Percentiles rank a stretch among this genome's conserved stretches.
Conservation (phyloP, 2,888 invertebrate species). For the Pimpla rufipes region DNA sequence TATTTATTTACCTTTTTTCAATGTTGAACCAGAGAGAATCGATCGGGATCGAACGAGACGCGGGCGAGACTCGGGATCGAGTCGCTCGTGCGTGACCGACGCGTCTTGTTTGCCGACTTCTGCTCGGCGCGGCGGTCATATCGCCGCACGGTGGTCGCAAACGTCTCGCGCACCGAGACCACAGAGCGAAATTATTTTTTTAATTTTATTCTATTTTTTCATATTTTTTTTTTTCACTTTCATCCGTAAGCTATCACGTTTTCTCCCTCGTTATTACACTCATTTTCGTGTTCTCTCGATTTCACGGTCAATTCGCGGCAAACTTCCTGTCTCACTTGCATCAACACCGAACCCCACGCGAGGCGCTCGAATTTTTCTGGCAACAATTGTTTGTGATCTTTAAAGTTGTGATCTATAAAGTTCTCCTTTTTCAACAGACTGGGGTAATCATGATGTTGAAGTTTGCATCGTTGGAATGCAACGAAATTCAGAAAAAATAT, state of each 20-base stretch:
- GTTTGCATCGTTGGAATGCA: no score
- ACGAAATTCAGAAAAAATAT: no score
- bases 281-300: conserved; percentile 51
- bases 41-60: conserved; percentile 64
- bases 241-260: conserved; percentile 23
- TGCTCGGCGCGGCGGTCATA: conserved; percentile 43
- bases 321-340: conserved; percentile 31
- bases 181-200: conserved; percentile 51
- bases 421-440: no score
- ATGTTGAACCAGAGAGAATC: conserved; percentile 28
- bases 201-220: background rate
- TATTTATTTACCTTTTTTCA: background rate
- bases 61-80: conserved; percentile 3
- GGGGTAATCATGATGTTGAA: no score
- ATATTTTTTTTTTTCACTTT: conserved; percentile 5
- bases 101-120: conserved; percentile 66
- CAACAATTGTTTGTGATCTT: no score
- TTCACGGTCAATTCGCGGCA: conserved; percentile 59
- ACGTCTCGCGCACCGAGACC: conserved; percentile 63
- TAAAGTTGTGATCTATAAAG: no score
- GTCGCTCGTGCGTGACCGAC: conserved; percentile 67
- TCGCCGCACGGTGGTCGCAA: conserved; percentile 65
- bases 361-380: background rate
- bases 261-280: conserved; percentile 20
- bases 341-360: no score